Conservation (phyloP, 2,113 vertebrate species). For the Heterochromis multidens region DNA sequence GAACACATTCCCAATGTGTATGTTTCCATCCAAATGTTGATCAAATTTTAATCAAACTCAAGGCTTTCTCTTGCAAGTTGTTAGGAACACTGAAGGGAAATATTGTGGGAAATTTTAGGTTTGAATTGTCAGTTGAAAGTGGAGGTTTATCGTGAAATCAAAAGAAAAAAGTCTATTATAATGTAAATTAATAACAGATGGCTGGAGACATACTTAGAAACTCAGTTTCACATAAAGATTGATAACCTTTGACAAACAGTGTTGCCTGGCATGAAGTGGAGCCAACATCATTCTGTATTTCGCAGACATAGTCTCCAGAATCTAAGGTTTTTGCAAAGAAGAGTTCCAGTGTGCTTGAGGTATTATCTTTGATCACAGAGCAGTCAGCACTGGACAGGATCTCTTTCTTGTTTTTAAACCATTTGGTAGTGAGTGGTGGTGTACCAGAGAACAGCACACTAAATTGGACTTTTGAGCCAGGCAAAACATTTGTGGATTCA, state of each 20-base stretch:
- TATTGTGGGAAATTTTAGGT: neutral
- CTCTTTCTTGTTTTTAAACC: slow-evolving; percentile 95
- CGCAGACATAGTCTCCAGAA: slow-evolving; percentile 90
- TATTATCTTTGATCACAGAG: slow-evolving; percentile 87
- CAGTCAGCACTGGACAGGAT: slow-evolving; percentile 83
- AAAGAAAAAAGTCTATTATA: neutral
- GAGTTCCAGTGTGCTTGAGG: slow-evolving; percentile 86
- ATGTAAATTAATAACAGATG: neutral
- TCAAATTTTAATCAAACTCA: neutral
- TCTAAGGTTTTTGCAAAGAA: slow-evolving; percentile 87
- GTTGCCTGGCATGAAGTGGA: slow-evolving; percentile 82
- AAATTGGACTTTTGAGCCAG: slow-evolving; percentile 87
- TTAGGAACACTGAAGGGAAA: neutral
- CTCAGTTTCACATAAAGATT: neutral
- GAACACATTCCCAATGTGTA: neutral
- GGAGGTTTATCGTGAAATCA: neutral
- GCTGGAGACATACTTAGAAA: neutral
- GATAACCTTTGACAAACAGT: slow-evolving; percentile 95
- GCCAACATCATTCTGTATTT: slow-evolving; percentile 94
- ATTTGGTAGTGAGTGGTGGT: slow-evolving; percentile 88
- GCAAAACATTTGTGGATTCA: slow-evolving; percentile 87
- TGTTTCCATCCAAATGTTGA: slow-evolving; percentile 16
- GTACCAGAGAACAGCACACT: slow-evolving; percentile 87
- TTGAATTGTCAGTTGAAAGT: neutral
- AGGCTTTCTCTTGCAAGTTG: neutral